These are phyloP conservation scores for Petromus typicus DNA, from an alignment of 2,113 vertebrate species.

Conservation along the genomic window DNA sequence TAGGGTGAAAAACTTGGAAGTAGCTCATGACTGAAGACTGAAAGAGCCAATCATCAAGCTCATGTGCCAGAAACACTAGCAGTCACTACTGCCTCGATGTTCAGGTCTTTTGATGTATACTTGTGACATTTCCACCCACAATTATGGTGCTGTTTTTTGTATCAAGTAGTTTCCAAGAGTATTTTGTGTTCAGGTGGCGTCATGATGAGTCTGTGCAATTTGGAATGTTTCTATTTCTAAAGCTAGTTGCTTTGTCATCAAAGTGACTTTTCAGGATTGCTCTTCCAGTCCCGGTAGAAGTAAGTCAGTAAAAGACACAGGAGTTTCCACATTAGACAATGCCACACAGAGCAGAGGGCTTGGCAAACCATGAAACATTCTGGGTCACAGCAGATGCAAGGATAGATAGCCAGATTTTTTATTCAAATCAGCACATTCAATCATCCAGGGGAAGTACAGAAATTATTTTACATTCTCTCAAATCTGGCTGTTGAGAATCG, in stretches of 20 bases:
- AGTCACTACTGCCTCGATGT: neutral
- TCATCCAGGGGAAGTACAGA: neutral
- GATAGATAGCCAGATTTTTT: slow-evolving; percentile 10
- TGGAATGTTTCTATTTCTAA: neutral
- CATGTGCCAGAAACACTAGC: neutral
- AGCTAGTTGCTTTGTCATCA: neutral
- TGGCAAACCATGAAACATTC: neutral
- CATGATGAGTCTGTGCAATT: neutral
- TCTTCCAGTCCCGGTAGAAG: neutral
- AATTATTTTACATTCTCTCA: neutral
- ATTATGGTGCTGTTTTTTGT: neutral
- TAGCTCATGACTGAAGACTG: neutral
- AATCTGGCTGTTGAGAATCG: slow-evolving; percentile 46
- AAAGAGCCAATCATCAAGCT: neutral
- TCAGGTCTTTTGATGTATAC: neutral
- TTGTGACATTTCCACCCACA: neutral
- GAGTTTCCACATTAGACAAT: neutral
- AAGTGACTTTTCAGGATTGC: neutral
- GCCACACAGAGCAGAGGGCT: neutral
- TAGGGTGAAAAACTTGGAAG: neutral
- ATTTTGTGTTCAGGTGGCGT: neutral
- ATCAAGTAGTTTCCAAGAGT: neutral
- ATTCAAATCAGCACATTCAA: slow-evolving; percentile 13
- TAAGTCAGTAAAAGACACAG: slow-evolving; percentile 17
- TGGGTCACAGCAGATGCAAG: slow-evolving; percentile 15